Evolutionary conservation across 2,888 invertebrate species (phyloP).

Genomic region (Polydesmus complanatus): DNA sequence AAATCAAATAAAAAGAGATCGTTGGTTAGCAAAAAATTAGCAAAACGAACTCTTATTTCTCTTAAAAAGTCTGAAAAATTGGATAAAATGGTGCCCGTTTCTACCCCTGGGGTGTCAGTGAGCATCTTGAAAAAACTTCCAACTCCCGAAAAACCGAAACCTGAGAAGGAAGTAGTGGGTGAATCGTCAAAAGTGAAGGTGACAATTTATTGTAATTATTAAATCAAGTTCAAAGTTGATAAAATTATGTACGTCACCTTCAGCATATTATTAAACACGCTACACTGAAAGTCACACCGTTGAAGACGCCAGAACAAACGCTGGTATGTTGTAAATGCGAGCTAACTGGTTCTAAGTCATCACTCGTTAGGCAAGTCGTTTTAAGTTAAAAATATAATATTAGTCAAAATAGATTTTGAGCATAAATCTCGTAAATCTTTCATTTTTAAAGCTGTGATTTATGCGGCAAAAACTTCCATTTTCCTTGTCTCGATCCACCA

Average conservation of each 20-base stretch:
- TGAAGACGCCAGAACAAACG: background rate
- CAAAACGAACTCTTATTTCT: background rate
- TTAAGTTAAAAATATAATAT: background rate
- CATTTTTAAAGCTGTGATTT: conserved; percentile 35
- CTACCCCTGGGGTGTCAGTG: conserved; percentile 24
- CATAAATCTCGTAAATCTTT: conserved; percentile 1
- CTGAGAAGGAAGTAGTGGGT: conserved; percentile 20
- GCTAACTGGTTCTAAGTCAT: conserved; percentile 44
- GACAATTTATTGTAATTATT: background rate
- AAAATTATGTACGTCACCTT: background rate
- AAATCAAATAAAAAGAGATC: background rate
- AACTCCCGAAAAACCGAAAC: conserved; percentile 40
- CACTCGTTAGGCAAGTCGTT: conserved; percentile 50
- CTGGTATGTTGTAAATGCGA: conserved; percentile 34
- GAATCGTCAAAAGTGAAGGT: conserved; percentile 10
- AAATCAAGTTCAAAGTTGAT: background rate
- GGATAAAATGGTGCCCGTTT: conserved; percentile 28
- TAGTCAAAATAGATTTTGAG: background rate
- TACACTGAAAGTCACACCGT: background rate
- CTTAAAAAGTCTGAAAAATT: conserved; percentile 29
- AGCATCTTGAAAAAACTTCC: conserved; percentile 61
- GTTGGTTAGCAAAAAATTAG: conserved; percentile 34
- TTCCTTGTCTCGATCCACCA: conserved; percentile 83
- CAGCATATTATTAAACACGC: no score
- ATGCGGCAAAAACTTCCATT: conserved; percentile 79